A percentile compares a stretch with the other conserved stretches of the same genome.
These are phyloP conservation scores for Pelecanus crispus DNA, from an alignment of 2,113 vertebrate genomes.

Conservation along the genomic window DNA sequence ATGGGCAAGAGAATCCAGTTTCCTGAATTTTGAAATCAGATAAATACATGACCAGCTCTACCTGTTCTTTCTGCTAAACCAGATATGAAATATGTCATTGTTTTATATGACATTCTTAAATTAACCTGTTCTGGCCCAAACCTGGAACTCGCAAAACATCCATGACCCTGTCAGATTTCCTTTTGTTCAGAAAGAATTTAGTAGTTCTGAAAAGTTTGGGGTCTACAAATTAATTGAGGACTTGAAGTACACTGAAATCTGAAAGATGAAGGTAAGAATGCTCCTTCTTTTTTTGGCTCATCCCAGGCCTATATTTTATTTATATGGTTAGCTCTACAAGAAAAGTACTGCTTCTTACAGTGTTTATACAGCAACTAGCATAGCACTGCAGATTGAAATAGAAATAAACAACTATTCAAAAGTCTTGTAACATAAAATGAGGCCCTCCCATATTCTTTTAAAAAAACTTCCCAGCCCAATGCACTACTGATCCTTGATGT, in stretches of 20 bases:
- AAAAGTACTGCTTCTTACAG: background rate
- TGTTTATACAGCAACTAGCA: background rate
- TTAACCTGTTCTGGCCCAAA: background rate
- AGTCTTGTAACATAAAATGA: background rate
- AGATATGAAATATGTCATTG: background rate
- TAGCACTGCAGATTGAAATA: background rate
- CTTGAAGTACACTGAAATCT: background rate
- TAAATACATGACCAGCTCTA: background rate
- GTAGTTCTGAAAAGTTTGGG: background rate
- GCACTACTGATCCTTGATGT: fast-evolving
- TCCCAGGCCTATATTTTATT: background rate
- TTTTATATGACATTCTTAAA: background rate
- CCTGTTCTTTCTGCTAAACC: background rate
- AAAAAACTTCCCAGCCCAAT: background rate
- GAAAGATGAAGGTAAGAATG: background rate
- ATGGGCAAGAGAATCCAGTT: background rate
- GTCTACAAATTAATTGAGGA: background rate
- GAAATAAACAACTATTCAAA: background rate
- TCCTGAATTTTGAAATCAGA: background rate
- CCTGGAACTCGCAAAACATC: background rate
- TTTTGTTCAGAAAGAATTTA: background rate
- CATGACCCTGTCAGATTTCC: background rate
- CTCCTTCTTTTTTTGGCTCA: background rate
- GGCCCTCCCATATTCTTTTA: background rate
- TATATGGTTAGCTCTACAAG: background rate